Conservation (phyloP, 2,113 vertebrate genomes). For the Gobius niger region DNA sequence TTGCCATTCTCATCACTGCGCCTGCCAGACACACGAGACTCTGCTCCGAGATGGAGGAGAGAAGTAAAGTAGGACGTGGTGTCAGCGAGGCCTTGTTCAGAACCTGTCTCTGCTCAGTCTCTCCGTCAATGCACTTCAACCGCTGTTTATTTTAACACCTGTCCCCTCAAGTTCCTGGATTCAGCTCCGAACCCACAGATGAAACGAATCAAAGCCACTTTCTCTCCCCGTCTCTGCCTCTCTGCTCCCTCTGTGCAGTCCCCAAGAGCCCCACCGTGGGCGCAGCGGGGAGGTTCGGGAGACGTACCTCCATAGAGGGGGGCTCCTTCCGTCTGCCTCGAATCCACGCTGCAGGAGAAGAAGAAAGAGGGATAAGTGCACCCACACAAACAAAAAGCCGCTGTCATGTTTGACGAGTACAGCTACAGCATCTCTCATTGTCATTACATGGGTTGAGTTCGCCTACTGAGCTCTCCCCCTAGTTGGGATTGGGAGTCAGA, state of each 20-base stretch:
- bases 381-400: slow-evolving; percentile 67
- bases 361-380: slow-evolving; percentile 54
- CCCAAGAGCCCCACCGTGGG: slow-evolving; percentile 67
- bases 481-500: slow-evolving; percentile 3
- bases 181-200: slow-evolving; percentile 51
- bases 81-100: slow-evolving; percentile 60
- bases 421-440: slow-evolving; percentile 42
- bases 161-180: slow-evolving; percentile 69
- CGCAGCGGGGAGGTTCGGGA: slow-evolving; percentile 54
- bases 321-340: slow-evolving; percentile 89
- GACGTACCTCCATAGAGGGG: slow-evolving; percentile 87
- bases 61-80: slow-evolving; percentile 69
- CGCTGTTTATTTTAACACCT: slow-evolving; percentile 75
- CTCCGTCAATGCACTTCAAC: slow-evolving; percentile 60
- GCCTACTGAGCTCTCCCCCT: slow-evolving; percentile 17
- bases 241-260: slow-evolving; percentile 52
- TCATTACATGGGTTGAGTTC: slow-evolving; percentile 34
- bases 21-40: slow-evolving; percentile 66
- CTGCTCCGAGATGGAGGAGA: slow-evolving; percentile 52
- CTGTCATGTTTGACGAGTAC: slow-evolving; percentile 61
- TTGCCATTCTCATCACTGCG: slow-evolving; percentile 47
- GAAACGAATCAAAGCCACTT: slow-evolving; percentile 70
- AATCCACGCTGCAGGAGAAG: slow-evolving; percentile 88
- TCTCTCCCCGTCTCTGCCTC: slow-evolving; percentile 51
- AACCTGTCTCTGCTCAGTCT: slow-evolving; percentile 60